phyloP scores from a whole-genome alignment of 2,113 vertebrate genomes.

The Mormyrus lacerda region DNA sequence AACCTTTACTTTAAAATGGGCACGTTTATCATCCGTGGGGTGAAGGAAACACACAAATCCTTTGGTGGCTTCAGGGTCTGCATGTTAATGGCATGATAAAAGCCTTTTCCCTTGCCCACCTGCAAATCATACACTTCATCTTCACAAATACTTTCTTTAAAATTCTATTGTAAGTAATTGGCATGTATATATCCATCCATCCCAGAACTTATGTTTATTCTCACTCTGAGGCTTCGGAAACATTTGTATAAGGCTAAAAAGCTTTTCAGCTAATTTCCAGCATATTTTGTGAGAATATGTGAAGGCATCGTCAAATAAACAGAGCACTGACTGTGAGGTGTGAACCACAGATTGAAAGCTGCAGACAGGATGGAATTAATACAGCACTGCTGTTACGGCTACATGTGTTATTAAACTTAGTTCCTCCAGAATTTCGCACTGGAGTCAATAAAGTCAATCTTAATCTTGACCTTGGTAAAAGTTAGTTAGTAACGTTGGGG shows the following conservation, averaged over 20 bases:
- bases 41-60: neutral
- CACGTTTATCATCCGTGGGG: neutral
- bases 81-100: neutral
- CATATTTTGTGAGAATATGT: neutral
- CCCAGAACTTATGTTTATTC: neutral
- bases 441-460: neutral
- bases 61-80: neutral
- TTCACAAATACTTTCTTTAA: neutral
- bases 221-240: neutral
- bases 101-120: neutral
- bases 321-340: neutral
- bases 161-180: neutral
- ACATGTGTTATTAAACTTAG: neutral
- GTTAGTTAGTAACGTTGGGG: neutral
- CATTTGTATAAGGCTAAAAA: neutral
- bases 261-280: neutral
- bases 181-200: neutral
- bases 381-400: neutral
- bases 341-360: neutral
- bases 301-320: neutral
- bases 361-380: neutral
- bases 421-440: neutral
- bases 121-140: neutral
- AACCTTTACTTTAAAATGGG: neutral
- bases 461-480: neutral